phyloP scores from a whole-genome alignment of 1,140 invertebrate species.

The Drosophila eugracilis region DNA sequence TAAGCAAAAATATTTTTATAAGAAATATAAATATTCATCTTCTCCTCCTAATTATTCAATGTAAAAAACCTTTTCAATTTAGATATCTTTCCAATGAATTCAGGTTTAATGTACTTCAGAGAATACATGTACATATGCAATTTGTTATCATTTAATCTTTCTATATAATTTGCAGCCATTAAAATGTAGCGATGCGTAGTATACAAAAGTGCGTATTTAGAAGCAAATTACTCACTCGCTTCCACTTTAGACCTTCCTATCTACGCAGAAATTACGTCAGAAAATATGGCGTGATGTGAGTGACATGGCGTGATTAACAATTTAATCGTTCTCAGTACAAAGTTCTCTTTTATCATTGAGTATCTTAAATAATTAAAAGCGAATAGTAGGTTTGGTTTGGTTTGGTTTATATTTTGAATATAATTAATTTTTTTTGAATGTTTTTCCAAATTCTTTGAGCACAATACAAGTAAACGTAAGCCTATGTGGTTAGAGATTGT shows the following conservation, averaged over 20 bases:
- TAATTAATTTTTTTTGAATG: slow-evolving; percentile 44
- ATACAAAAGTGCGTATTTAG: neutral
- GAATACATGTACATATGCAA: too few relatives aligned
- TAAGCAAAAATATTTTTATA: too few relatives aligned
- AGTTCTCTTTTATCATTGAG: neutral
- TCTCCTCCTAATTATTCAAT: too few relatives aligned
- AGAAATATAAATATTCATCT: too few relatives aligned
- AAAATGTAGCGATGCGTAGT: neutral
- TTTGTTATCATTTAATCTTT: neutral
- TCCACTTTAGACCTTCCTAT: slow-evolving; percentile 1
- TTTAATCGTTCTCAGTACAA: neutral
- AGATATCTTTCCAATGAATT: neutral
- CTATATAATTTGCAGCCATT: neutral
- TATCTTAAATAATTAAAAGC: neutral
- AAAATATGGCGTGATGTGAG: slow-evolving; percentile 29
- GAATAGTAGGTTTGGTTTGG: slow-evolving; percentile 23
- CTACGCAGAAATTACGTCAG: slow-evolving; percentile 9
- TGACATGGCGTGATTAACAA: slow-evolving; percentile 6
- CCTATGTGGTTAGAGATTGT: slow-evolving; percentile 66
- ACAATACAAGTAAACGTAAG: slow-evolving; percentile 61
- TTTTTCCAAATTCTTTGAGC: slow-evolving; percentile 65
- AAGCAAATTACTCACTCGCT: slow-evolving; percentile 14
- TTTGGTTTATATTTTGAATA: slow-evolving; percentile 63
- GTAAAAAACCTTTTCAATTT: neutral
- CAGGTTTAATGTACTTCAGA: neutral